Base-by-base conservation (phyloP, 2,888 invertebrate genomes). In the Xanthia togata region DNA sequence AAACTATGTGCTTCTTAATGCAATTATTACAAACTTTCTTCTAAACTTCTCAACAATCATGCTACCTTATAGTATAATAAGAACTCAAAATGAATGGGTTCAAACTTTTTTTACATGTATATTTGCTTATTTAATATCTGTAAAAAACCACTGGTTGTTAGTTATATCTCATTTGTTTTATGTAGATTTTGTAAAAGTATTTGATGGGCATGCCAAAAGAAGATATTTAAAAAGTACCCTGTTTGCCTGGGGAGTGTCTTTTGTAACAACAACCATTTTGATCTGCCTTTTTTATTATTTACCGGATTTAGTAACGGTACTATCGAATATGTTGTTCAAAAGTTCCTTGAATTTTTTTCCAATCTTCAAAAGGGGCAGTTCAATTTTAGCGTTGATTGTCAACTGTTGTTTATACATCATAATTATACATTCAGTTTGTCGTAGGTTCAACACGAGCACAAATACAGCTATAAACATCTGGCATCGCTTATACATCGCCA, bases 101-200 rank as follows among this genome's bases (percentile, higher is more conserved):
- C 8, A 0, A 35, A n/a, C 8, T 0, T 59, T 71, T n/a, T 2
- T 26, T 53, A 6, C 11, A 2, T n/a, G 53, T 11, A 0, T 68
- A n/a, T n/a, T n/a, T 53, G 0, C n/a, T 0, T 70, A 44, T 23
- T 60, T 70, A 17, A 8, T 17, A 0, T 17, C 55, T 44, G 31
- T 41, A 0, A 73, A n/a, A 2, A n/a, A 44, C 3, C 31, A 31
- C 12, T 73, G 70, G 72, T n/a, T 73, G 8, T 9, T 73, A 31
- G 20, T 55, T 3, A 41, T 70, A 44, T 55, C 41, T n/a, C 44
- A 71, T 70, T 41, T 70, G 55, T 73, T 73, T 73, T 70, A 73
- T 20, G 20, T 55, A 4, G 72, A 73, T 12, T 55, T 73, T 44
- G 72, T 70, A 0, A 55, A 70, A 70, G 55, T 73, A 2, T 73